Percentiles rank a stretch among this genome's conserved stretches.
These are phyloP conservation scores for Chiloscyllium punctatum DNA, from an alignment of 2,797 vertebrate genomes.

Conservation along the genomic window DNA sequence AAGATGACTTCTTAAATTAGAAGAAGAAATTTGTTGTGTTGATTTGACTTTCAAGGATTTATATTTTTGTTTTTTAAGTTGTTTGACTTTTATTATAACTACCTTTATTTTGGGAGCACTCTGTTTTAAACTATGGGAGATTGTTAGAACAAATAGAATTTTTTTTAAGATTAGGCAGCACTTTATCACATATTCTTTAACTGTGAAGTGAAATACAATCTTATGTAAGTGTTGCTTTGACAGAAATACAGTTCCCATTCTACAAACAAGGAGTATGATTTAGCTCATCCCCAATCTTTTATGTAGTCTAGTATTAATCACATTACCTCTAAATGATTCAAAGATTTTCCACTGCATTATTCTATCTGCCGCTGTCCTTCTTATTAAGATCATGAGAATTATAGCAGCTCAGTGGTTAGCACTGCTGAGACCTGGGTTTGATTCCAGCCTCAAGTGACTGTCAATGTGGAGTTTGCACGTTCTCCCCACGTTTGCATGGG, in stretches of 20 bases:
- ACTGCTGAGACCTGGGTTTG: too few relatives aligned
- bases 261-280: neutral
- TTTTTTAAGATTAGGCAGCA: conserved; percentile 12
- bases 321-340: neutral
- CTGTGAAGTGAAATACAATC: neutral
- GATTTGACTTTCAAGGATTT: neutral
- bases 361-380: neutral
- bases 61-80: neutral
- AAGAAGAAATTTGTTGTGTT: neutral
- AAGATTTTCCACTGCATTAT: neutral
- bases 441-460: too few relatives aligned
- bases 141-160: neutral
- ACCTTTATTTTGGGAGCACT: neutral
- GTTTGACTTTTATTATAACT: neutral
- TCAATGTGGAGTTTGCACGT: too few relatives aligned
- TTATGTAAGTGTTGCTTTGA: neutral
- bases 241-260: neutral
- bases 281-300: neutral
- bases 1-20: neutral
- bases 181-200: conserved; percentile 24
- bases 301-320: neutral
- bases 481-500: too few relatives aligned
- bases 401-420: too few relatives aligned
- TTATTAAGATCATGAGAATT: neutral
- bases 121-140: neutral